phyloP scores from a whole-genome alignment of 2,113 vertebrate genomes.

The Poeciliopsis retropinna region DNA sequence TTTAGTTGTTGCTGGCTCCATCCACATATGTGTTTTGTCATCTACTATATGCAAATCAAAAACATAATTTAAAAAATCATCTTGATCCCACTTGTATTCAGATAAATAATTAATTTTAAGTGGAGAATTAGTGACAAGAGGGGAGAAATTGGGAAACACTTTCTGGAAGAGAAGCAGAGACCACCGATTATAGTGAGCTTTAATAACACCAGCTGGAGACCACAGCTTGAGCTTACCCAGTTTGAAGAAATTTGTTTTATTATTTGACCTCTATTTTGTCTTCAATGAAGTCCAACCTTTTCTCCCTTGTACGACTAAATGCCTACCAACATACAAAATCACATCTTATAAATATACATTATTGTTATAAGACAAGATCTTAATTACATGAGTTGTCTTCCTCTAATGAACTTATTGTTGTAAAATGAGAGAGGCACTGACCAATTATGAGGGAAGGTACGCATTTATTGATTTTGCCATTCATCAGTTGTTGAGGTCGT shows the following conservation, averaged over 20 bases:
- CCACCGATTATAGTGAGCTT: background rate
- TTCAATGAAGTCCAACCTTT: constrained; percentile 14
- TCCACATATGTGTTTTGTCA: too few species aligned
- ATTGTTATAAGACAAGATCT: constrained; percentile 40
- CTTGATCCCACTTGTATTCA: too few species aligned
- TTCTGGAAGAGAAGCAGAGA: background rate
- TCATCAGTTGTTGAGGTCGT: constrained; percentile 65
- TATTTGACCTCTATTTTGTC: background rate
- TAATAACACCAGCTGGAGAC: constrained; percentile 2
- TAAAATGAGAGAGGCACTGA: constrained; percentile 43
- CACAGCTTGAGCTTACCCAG: background rate
- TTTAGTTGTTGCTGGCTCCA: too few species aligned
- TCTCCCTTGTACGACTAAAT: background rate
- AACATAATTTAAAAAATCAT: too few species aligned
- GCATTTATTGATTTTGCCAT: constrained; percentile 69
- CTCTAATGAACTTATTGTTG: constrained; percentile 63
- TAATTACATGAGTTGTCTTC: constrained; percentile 54
- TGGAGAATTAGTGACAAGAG: background rate
- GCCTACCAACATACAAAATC: constrained; percentile 14
- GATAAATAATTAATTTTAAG: background rate
- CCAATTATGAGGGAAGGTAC: constrained; percentile 63
- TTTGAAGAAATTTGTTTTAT: background rate
- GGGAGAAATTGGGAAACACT: background rate
- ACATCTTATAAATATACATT: too few species aligned
- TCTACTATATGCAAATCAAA: too few species aligned